phyloP scores from a whole-genome alignment of 2,888 invertebrate species.

The Napeogenes sylphis region DNA sequence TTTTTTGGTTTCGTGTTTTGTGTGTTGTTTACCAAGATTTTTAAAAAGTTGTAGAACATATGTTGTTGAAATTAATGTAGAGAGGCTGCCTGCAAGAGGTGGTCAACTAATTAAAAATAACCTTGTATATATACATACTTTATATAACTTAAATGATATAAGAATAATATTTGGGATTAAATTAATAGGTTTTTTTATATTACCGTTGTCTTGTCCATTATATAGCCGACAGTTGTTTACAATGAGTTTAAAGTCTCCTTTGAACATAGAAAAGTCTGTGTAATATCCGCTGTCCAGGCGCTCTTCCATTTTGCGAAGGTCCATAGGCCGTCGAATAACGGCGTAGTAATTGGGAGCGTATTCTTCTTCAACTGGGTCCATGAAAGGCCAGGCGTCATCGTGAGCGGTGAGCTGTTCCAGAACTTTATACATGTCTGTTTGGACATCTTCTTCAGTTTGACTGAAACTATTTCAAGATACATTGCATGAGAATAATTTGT shows the following conservation, averaged over 20 bases:
- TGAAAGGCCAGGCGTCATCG: conserved; percentile 96
- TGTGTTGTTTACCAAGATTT: no score
- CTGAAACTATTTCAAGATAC: conserved; percentile 77
- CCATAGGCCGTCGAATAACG: conserved; percentile 89
- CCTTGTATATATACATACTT: no score
- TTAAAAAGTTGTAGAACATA: no score
- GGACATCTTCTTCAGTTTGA: conserved; percentile 89
- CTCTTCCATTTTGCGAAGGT: conserved; percentile 91
- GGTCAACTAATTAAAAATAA: no score
- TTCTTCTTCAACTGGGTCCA: conserved; percentile 94
- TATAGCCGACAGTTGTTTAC: conserved; percentile 95
- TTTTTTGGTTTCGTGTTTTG: no score
- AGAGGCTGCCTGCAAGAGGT: no score
- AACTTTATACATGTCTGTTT: conserved; percentile 95
- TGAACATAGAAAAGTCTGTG: conserved; percentile 86
- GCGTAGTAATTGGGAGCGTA: conserved; percentile 92
- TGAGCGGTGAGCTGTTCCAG: conserved; percentile 91
- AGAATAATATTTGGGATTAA: no score
- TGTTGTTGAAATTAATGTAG: no score
- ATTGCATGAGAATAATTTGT: background rate
- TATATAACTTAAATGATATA: no score
- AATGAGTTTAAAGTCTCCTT: conserved; percentile 92
- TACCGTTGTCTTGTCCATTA: conserved; percentile 95
- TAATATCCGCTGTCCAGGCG: conserved; percentile 90
- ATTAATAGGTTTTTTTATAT: conserved; percentile 33